These are phyloP conservation scores for Sebastolobus altivelis DNA, from an alignment of 2,797 vertebrate genomes.

Conservation along the genomic window DNA sequence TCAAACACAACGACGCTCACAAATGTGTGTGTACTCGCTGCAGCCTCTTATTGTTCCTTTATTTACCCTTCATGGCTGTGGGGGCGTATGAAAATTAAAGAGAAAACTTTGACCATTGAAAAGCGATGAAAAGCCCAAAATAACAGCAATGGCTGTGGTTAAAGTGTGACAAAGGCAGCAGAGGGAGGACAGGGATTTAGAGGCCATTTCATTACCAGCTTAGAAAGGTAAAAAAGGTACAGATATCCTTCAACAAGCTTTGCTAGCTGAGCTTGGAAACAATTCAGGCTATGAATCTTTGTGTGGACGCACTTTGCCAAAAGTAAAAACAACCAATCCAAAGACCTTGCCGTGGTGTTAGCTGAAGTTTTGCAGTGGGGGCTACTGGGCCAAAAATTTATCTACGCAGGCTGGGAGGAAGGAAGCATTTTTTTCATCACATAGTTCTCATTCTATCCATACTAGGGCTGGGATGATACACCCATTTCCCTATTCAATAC, in stretches of 20 bases:
- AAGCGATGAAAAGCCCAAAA: conserved; percentile 53
- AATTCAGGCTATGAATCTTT: conserved; percentile 8
- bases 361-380: background rate
- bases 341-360: background rate
- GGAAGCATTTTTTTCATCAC: background rate
- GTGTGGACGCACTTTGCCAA: background rate
- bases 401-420: background rate
- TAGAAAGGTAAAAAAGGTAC: background rate
- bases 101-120: conserved; percentile 27
- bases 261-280: conserved; percentile 27
- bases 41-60: conserved; percentile 32
- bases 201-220: conserved; percentile 12
- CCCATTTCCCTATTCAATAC: too few species aligned
- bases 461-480: too few species aligned
- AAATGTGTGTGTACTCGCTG: background rate
- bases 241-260: conserved; percentile 36
- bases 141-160: conserved; percentile 30
- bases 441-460: background rate
- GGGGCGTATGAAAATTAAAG: conserved; percentile 19
- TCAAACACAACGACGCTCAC: background rate
- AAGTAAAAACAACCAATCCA: background rate
- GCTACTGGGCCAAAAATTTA: background rate
- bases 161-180: conserved; percentile 45
- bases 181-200: conserved; percentile 23
- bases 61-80: conserved; percentile 27